Conservation (phyloP, 2,797 vertebrate species). For the Onychomys arenicola region DNA sequence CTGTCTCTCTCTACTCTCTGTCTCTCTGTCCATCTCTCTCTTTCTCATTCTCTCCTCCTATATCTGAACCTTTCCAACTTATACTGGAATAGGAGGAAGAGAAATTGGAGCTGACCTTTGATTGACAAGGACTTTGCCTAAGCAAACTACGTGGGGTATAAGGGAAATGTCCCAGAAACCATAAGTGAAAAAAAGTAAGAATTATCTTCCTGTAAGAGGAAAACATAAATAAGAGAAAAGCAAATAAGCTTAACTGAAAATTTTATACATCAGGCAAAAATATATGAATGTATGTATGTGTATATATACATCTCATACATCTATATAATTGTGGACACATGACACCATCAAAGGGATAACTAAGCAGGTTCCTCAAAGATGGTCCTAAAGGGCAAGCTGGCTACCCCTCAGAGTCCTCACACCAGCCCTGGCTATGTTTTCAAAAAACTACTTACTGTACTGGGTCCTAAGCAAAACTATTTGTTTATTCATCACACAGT, state of each 20-base stretch:
- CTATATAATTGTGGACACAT: background rate
- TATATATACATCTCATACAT: background rate
- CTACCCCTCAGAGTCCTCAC: background rate
- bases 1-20: background rate
- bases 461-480: background rate
- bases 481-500: constrained; percentile 1
- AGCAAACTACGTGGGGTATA: background rate
- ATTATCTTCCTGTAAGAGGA: background rate
- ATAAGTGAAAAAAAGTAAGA: background rate
- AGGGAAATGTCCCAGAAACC: background rate
- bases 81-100: background rate
- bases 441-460: background rate
- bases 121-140: background rate
- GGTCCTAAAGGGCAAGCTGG: too few relatives aligned
- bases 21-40: background rate
- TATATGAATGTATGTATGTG: background rate
- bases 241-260: background rate
- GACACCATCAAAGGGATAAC: background rate
- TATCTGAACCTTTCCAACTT: background rate
- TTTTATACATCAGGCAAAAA: background rate
- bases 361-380: background rate
- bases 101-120: background rate
- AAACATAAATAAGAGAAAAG: background rate
- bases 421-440: background rate
- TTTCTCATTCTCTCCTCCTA: too few relatives aligned